phyloP scores from a whole-genome alignment of 2,888 invertebrate species.

The Drosophila nr. perissopoda region DNA sequence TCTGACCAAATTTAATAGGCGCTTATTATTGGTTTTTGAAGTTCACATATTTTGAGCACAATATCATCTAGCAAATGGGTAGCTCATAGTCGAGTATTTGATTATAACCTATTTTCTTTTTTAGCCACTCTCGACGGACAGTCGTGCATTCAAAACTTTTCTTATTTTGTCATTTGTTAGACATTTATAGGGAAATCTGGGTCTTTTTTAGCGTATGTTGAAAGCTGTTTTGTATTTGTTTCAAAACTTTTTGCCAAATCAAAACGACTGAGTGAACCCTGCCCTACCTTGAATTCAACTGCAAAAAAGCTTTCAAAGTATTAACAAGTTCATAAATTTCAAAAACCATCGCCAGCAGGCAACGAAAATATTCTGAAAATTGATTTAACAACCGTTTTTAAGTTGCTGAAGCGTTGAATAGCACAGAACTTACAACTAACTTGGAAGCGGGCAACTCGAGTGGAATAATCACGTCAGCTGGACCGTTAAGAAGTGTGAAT shows the following conservation, averaged over 20 bases:
- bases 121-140: conserved; percentile 11
- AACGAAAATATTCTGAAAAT: conserved; percentile 34
- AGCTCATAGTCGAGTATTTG: not conserved
- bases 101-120: conserved; percentile 17
- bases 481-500: conserved; percentile 2
- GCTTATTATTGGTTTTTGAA: not conserved
- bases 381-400: conserved; percentile 38
- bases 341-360: conserved; percentile 12
- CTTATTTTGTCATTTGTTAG: conserved; percentile 66
- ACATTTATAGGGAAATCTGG: conserved; percentile 74
- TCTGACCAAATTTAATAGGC: not conserved
- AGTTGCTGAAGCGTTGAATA: conserved; percentile 29
- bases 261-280: conserved; percentile 39
- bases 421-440: conserved; percentile 4
- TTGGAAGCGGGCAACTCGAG: conserved; percentile 26
- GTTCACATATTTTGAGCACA: not conserved
- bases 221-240: conserved; percentile 40
- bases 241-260: conserved; percentile 65
- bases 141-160: conserved; percentile 52
- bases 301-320: conserved; percentile 69
- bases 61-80: not conserved
- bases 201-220: conserved; percentile 57
- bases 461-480: conserved; percentile 23
- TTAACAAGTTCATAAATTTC: conserved; percentile 66
- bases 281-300: conserved; percentile 40